phyloP scores from a whole-genome alignment of 1,140 invertebrate genomes.

The Listronotus bonariensis region DNA sequence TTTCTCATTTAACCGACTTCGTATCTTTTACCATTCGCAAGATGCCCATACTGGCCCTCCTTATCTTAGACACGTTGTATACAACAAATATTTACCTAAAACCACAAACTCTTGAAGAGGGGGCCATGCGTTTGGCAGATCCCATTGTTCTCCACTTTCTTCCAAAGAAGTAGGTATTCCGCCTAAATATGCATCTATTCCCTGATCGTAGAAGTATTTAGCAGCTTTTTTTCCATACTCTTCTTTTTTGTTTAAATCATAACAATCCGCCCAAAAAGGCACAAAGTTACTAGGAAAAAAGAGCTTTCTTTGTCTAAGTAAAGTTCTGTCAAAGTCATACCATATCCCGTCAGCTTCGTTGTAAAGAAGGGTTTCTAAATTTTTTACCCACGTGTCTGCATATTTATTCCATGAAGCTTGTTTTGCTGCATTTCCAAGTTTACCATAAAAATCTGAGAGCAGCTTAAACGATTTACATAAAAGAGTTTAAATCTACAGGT shows the following conservation, averaged over 20 bases:
- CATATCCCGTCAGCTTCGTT: conserved; percentile 68
- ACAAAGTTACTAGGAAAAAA: conserved; percentile 74
- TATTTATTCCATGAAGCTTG: conserved; percentile 45
- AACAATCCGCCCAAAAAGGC: conserved; percentile 67
- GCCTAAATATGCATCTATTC: conserved; percentile 61
- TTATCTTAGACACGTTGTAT: no score
- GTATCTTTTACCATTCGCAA: no score
- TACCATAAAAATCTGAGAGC: conserved; percentile 60
- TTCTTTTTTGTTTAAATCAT: conserved; percentile 27
- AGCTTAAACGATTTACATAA: conserved; percentile 69
- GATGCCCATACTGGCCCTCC: no score
- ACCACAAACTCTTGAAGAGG: conserved; percentile 80
- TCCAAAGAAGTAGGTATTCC: conserved; percentile 77
- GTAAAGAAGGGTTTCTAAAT: conserved; percentile 59
- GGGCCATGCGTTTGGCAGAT: conserved; percentile 87
- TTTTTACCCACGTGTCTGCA: conserved; percentile 57
- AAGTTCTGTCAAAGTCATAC: conserved; percentile 68
- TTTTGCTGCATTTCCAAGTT: conserved; percentile 59
- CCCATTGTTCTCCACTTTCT: conserved; percentile 83
- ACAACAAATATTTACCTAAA: conserved; percentile 37
- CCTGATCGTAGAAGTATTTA: conserved; percentile 60
- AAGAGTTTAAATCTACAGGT: conserved; percentile 84
- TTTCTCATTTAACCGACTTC: no score
- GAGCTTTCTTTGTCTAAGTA: conserved; percentile 50
- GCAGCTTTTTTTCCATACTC: conserved; percentile 56